Conservation (phyloP, 2,113 vertebrate genomes). For the Heterotis niloticus region DNA sequence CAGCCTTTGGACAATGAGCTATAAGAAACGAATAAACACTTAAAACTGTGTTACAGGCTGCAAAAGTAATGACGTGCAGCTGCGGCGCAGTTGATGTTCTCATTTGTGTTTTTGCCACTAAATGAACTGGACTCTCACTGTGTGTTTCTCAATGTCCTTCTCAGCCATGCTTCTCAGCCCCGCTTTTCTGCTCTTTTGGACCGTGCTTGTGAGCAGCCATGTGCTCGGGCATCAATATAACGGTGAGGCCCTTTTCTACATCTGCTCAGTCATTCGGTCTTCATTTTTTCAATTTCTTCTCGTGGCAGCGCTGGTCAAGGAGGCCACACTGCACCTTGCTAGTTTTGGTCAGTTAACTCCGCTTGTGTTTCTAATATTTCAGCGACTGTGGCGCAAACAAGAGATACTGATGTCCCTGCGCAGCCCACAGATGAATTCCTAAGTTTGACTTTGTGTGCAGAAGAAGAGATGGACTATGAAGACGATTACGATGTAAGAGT, state of each 20-base stretch:
- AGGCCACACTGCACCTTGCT: too few species aligned
- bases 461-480: not conserved
- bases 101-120: not conserved
- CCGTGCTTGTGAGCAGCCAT: not conserved
- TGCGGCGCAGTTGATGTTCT: not conserved
- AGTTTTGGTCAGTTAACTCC: too few species aligned
- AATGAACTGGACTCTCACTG: not conserved
- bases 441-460: not conserved
- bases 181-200: not conserved
- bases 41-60: not conserved
- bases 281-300: too few species aligned
- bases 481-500: not conserved
- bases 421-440: not conserved
- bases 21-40: too few species aligned
- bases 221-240: not conserved
- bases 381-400: too few species aligned
- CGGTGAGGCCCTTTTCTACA: not conserved
- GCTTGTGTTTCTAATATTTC: too few species aligned
- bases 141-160: not conserved
- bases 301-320: too few species aligned
- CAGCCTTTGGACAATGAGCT: too few species aligned
- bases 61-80: not conserved
- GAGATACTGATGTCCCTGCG: too few species aligned
- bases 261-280: not conserved
- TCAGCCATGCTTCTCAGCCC: not conserved